Evolutionary conservation across 2,888 invertebrate genomes (phyloP), one percentile per base, ranked within the genome.

Genomic region (Morpho helenor): DNA sequence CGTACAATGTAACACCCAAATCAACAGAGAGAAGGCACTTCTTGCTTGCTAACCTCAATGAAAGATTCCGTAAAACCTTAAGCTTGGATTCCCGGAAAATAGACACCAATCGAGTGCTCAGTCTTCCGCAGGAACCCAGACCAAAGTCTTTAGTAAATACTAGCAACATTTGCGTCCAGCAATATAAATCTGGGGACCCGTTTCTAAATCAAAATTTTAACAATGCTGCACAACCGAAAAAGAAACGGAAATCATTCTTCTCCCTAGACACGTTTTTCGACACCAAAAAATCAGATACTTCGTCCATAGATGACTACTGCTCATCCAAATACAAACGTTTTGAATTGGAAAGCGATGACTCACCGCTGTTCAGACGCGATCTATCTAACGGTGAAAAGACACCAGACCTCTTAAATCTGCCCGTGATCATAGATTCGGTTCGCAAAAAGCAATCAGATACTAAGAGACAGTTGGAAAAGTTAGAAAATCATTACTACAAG

Each of bases 271-370:
- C 90, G 7, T 91, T 91, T 68, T 90, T 91, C 54, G 91, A 91
- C 67, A 79, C 84, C 0, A 88, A 91, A 73, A 86, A 85, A 65
- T 91, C 91, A 51, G 91, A 91, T 60, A 84, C 87, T 2, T 91
- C 91, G 16, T 91, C 91, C 0, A 75, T 88, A 59, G 91, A 91
- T 62, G 91, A 91, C 66, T 91, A 87, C 60, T 88, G 87, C 62
- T 91, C 91, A 0, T 91, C 91, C 0, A 91, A 91, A 74, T 91
- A 91, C 66, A 90, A 91, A 64, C 80, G 91, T 16, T 91, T 91
- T 61, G 91, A 91, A 63, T 71, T 91, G 9, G 91, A 91, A 72
- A 86, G 88, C 57, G 91, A 91, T 64, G 91, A 91, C 62, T 91
- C 91, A 9, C 91, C 91, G 16, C 58, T 91, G 16, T 88, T 91